These are phyloP conservation scores for Oreotragus oreotragus DNA, from an alignment of 2,113 vertebrate genomes.

Conservation along the genomic window DNA sequence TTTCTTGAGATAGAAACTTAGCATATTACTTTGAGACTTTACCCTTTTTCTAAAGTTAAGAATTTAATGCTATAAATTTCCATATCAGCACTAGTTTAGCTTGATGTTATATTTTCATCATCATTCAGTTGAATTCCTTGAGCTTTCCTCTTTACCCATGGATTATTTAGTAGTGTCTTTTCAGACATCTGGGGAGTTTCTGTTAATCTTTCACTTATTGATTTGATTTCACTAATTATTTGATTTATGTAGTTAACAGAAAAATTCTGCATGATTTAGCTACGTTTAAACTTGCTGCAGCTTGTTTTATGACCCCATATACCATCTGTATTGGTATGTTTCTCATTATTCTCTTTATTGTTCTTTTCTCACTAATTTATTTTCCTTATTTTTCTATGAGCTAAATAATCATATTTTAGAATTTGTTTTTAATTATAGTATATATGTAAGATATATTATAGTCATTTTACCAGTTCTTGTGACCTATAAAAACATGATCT, in stretches of 20 bases:
- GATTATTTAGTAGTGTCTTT: background rate
- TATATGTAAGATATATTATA: background rate
- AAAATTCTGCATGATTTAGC: background rate
- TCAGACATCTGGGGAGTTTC: background rate
- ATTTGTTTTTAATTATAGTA: background rate
- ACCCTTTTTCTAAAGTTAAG: background rate
- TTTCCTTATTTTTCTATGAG: background rate
- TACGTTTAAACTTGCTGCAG: background rate
- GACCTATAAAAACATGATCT: background rate
- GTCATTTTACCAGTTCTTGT: background rate
- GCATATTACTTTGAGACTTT: background rate
- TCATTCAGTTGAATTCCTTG: background rate
- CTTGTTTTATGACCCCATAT: background rate
- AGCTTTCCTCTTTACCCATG: background rate
- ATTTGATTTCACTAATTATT: background rate
- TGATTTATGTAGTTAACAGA: background rate
- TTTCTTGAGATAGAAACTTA: background rate
- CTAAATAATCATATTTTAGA: background rate
- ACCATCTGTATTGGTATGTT: background rate
- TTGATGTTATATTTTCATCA: background rate
- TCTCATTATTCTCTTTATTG: background rate
- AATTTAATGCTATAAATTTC: background rate
- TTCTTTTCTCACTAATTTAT: background rate
- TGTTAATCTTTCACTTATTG: background rate
- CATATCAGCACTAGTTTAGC: background rate